Conservation (phyloP, 1,140 invertebrate species). For the Procambarus clarkii region DNA sequence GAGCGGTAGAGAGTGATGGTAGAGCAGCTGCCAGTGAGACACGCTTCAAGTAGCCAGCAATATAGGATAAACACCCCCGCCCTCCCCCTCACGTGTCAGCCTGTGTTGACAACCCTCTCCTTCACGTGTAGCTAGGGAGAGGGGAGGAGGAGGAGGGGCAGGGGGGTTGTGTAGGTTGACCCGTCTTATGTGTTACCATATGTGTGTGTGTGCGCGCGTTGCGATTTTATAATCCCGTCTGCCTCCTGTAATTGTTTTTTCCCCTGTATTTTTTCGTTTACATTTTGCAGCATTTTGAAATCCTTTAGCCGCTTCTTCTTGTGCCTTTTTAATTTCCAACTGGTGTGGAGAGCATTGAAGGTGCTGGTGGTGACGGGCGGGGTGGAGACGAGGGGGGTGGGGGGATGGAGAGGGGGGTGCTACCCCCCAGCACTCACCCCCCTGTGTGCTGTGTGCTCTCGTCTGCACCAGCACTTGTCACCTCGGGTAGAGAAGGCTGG, state of each 20-base stretch:
- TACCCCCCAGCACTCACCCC: too few species aligned
- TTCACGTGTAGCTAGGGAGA: too few species aligned
- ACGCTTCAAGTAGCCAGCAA: too few species aligned
- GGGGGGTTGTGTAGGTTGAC: slow-evolving; percentile 29
- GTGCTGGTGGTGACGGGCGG: slow-evolving; percentile 20
- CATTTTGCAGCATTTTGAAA: slow-evolving; percentile 2
- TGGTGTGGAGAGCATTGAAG: slow-evolving; percentile 33
- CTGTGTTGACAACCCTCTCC: not conserved
- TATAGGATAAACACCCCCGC: too few species aligned
- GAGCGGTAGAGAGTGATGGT: too few species aligned
- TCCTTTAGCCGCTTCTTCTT: slow-evolving; percentile 40
- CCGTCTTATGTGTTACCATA: not conserved
- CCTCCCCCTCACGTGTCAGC: too few species aligned
- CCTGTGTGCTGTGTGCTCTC: too few species aligned
- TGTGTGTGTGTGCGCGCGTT: not conserved
- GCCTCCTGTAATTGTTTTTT: slow-evolving; percentile 9
- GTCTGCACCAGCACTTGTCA: too few species aligned
- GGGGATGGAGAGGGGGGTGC: not conserved
- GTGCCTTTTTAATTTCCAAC: slow-evolving; percentile 10
- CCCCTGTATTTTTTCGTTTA: slow-evolving; percentile 2
- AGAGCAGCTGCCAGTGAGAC: too few species aligned
- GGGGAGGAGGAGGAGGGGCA: not conserved
- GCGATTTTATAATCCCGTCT: not conserved
- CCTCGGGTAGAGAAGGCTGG: too few species aligned
- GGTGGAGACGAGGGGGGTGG: not conserved